Conservation (phyloP, 2,797 vertebrate species). For the Pteropus rufus region DNA sequence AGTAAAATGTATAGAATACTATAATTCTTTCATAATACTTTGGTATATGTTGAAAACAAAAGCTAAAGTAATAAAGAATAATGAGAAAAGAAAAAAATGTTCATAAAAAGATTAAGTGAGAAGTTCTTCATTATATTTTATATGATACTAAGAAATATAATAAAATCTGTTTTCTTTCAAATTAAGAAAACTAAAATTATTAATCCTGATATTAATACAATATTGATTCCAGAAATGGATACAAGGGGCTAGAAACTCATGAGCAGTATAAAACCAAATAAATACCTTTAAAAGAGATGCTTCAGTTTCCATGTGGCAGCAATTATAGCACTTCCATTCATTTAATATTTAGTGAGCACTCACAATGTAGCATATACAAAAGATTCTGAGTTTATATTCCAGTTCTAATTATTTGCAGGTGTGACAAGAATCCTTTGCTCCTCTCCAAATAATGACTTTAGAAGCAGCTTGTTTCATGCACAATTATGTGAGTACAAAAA, state of each 20-base stretch:
- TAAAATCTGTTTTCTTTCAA: conserved; percentile 8
- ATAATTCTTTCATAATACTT: conserved; percentile 25
- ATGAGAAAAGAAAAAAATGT: not conserved
- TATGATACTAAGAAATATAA: not conserved
- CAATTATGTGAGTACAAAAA: conserved; percentile 42
- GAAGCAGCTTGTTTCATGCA: conserved; percentile 24
- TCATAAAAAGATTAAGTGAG: not conserved
- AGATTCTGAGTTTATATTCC: conserved; percentile 48
- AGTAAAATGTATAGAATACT: conserved; percentile 19
- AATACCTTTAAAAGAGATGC: conserved; percentile 19
- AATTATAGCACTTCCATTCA: conserved; percentile 54
- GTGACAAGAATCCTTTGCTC: conserved; percentile 28
- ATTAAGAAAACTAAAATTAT: conserved; percentile 33
- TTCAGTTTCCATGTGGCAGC: conserved; percentile 46
- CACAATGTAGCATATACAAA: conserved; percentile 34
- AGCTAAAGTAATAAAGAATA: not conserved
- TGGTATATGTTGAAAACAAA: not conserved
- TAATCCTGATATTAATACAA: conserved; percentile 7
- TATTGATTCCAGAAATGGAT: conserved; percentile 13
- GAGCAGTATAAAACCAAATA: not conserved
- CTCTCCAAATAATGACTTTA: conserved; percentile 15
- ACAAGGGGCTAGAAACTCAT: not conserved
- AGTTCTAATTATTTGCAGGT: conserved; percentile 62
- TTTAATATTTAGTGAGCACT: conserved; percentile 62
- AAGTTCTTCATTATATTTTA: conserved; percentile 22